phyloP scores from a whole-genome alignment of 2,797 vertebrate species.

The Atherinosoma microstoma region DNA sequence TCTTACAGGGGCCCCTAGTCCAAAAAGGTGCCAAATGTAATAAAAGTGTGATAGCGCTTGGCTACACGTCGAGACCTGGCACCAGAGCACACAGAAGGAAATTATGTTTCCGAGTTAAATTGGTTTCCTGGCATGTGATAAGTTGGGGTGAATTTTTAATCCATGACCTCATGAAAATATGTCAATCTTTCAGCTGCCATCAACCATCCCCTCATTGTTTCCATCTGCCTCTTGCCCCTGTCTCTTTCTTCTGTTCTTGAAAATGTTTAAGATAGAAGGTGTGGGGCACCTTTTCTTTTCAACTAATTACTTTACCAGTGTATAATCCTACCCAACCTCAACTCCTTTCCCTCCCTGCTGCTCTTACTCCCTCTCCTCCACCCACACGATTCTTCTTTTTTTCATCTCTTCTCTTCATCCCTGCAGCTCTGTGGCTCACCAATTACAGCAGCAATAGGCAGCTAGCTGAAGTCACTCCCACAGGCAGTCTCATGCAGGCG shows the following conservation, averaged over 20 bases:
- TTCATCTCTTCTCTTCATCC: slow-evolving; percentile 67
- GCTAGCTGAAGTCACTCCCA: slow-evolving; percentile 54
- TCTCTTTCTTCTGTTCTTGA: slow-evolving; percentile 49
- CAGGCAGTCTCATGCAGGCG: slow-evolving; percentile 56
- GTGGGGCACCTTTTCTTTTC: slow-evolving; percentile 65
- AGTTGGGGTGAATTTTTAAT: slow-evolving; percentile 70
- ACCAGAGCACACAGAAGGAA: slow-evolving; percentile 48
- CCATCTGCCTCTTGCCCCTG: slow-evolving; percentile 31
- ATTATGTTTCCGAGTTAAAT: slow-evolving; percentile 69
- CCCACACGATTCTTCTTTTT: slow-evolving; percentile 51
- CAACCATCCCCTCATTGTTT: slow-evolving; percentile 8
- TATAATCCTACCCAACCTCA: slow-evolving; percentile 67
- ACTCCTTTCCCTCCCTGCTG: slow-evolving; percentile 41
- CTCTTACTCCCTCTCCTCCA: slow-evolving; percentile 57
- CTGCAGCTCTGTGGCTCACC: slow-evolving; percentile 59
- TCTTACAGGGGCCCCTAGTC: slow-evolving; percentile 51
- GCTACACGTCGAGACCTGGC: slow-evolving; percentile 59
- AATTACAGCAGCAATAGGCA: slow-evolving; percentile 69
- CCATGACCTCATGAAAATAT: slow-evolving; percentile 67
- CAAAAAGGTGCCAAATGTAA: slow-evolving; percentile 69
- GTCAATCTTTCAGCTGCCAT: slow-evolving; percentile 56
- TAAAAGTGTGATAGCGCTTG: slow-evolving; percentile 65
- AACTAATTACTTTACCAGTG: slow-evolving; percentile 70
- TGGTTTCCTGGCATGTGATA: slow-evolving; percentile 73
- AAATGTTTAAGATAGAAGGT: slow-evolving; percentile 67